Evolutionary conservation across 2,797 vertebrate genomes (phyloP), one percentile per base, ranked within the genome.

Genomic region (Vipera ursinii): DNA sequence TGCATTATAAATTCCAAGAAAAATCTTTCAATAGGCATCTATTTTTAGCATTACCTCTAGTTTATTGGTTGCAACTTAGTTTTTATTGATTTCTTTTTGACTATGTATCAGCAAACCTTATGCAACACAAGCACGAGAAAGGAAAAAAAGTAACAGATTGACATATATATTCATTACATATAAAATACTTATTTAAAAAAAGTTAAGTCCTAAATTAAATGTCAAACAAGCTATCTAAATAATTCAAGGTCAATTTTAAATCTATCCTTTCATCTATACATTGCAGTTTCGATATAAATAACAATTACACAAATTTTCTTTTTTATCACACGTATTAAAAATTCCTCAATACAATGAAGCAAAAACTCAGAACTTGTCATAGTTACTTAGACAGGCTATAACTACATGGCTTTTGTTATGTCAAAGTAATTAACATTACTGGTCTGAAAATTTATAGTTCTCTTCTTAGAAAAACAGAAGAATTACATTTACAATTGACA

Each of bases 351-450:
- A 9, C 51, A 95, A 91, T 82, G 73, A 48, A 94, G 88, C 5
- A 86, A 91, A 91, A 87, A 95, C 94, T 88, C 90, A 94, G 95
- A 86, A 89, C 3, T 89, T 86, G 61, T 92, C 69, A 1, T 12
- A 90, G 87, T 85, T 94, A 92, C 91, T 95, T 88, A 92, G 92
- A 92, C 59, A 92, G 91, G 90, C 93, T 93, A 38, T 90, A 93
- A 91, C 86, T 87, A 89, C 95, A 96, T 96, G 95, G 95, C 94
- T 96, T 92, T 28, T 51, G 26, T 85, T 92, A 88, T 10, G 44
- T n/a, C 38, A 78, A 14, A 3, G 56, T 55, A 57, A 61, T 26
- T 73, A 51, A 44, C 55, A 86, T 32, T 57, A 90, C 13, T 90
- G 57, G 26, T 90, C 90, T 88, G 20, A 92, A 85, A 88, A 63